Percentiles rank a stretch among this genome's conserved stretches.
These are phyloP conservation scores for Serranus cabrilla DNA, from an alignment of 2,797 vertebrate species.

Conservation along the genomic window DNA sequence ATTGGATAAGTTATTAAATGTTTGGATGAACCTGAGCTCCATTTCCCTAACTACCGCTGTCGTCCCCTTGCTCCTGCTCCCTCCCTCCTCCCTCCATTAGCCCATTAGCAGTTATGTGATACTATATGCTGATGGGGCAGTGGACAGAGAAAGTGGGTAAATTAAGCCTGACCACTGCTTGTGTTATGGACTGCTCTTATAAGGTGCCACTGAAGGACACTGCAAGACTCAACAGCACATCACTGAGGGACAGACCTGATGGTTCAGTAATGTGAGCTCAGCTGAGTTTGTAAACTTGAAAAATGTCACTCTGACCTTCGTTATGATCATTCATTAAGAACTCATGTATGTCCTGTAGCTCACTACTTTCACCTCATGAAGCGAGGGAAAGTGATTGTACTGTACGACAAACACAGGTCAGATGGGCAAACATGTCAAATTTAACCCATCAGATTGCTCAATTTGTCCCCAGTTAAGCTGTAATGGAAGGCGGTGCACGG, in stretches of 20 bases:
- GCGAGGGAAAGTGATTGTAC: conserved; percentile 34
- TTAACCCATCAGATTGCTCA: conserved; percentile 81
- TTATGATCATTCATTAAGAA: conserved; percentile 37
- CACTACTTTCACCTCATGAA: not conserved
- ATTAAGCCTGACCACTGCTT: conserved; percentile 84
- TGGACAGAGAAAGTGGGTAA: conserved; percentile 82
- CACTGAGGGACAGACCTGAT: conserved; percentile 55
- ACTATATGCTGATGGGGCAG: conserved; percentile 85
- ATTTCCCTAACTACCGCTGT: conserved; percentile 80
- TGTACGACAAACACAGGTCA: conserved; percentile 53
- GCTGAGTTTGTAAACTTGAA: conserved; percentile 63
- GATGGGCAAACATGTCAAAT: conserved; percentile 63
- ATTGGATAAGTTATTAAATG: conserved; percentile 88
- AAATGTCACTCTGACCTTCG: conserved; percentile 68
- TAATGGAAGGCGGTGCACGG: conserved; percentile 78
- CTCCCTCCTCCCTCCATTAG: conserved; percentile 70
- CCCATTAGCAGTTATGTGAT: conserved; percentile 87
- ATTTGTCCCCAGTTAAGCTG: conserved; percentile 84
- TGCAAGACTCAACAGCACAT: conserved; percentile 46
- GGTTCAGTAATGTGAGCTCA: conserved; percentile 67
- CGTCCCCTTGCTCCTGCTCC: conserved; percentile 47
- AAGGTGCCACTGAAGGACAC: conserved; percentile 77
- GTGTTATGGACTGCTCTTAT: conserved; percentile 78
- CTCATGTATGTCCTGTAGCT: not conserved
- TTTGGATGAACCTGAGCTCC: conserved; percentile 86